Conservation (phyloP, 2,797 vertebrate genomes). For the Merluccius polli region DNA sequence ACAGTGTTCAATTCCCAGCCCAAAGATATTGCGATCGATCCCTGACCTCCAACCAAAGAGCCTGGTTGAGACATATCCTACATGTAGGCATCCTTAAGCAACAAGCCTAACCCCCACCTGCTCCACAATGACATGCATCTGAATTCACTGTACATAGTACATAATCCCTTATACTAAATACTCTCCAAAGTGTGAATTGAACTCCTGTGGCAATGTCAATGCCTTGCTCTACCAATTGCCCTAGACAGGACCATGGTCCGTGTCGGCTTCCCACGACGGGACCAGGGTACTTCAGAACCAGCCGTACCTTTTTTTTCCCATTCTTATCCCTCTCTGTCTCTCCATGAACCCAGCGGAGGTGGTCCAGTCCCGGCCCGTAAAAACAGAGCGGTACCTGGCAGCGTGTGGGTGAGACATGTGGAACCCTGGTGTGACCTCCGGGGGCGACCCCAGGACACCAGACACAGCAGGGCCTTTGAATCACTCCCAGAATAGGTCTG, state of each 20-base stretch:
- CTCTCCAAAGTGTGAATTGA: neutral
- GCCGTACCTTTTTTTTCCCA: neutral
- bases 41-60: too few species aligned
- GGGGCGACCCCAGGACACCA: slow-evolving; percentile 23
- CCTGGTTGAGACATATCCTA: too few species aligned
- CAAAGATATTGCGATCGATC: neutral
- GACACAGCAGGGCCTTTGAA: slow-evolving; percentile 48
- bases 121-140: too few species aligned
- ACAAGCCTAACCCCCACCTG: too few species aligned
- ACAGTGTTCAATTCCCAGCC: neutral
- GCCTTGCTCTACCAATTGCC: neutral
- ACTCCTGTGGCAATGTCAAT: neutral
- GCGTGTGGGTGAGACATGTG: slow-evolving; percentile 64
- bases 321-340: neutral
- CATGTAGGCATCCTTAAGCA: too few species aligned
- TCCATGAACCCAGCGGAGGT: slow-evolving; percentile 15
- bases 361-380: slow-evolving; percentile 25
- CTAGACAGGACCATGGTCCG: neutral
- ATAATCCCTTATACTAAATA: too few species aligned
- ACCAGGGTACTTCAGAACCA: neutral
- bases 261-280: neutral
- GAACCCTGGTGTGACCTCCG: slow-evolving; percentile 57
- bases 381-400: slow-evolving; percentile 32
- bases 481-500: slow-evolving; percentile 20
- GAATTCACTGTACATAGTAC: too few species aligned